phyloP scores from a whole-genome alignment of 1,140 invertebrate species.

The Caerostris darwini region DNA sequence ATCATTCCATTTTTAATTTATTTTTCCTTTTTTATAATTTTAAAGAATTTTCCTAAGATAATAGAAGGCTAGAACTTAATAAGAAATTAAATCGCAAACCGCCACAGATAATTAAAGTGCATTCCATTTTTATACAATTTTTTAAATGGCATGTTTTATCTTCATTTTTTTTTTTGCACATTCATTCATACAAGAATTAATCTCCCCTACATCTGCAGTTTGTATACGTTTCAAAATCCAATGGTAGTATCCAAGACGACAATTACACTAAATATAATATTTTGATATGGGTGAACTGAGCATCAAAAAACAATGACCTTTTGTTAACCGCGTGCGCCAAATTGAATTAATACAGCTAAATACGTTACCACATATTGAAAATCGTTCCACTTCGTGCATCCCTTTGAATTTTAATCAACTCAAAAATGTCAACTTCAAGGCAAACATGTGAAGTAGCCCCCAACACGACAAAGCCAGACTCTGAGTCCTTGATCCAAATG shows the following conservation, averaged over 20 bases:
- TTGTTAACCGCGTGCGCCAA: background rate
- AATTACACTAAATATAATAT: background rate
- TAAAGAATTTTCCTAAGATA: too few species aligned
- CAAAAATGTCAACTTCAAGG: constrained; percentile 55
- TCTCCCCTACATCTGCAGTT: background rate
- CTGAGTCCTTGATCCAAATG: constrained; percentile 26
- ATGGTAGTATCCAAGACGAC: background rate
- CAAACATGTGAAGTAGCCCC: constrained; percentile 37
- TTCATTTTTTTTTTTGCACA: too few species aligned
- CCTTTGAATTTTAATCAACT: background rate
- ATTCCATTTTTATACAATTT: too few species aligned
- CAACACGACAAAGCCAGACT: constrained; percentile 22
- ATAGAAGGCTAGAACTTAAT: too few species aligned
- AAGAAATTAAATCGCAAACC: too few species aligned
- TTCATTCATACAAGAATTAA: too few species aligned
- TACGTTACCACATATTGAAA: constrained; percentile 11
- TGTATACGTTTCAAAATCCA: background rate
- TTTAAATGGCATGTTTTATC: too few species aligned
- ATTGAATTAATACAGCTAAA: background rate
- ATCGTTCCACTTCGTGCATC: constrained; percentile 47
- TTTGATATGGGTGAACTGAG: background rate
- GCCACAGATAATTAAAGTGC: too few species aligned
- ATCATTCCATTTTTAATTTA: too few species aligned
- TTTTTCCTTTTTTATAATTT: too few species aligned
- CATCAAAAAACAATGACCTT: constrained; percentile 18